phyloP scores from a whole-genome alignment of 53 echinoderm and acorn worm species.

The Paracentrotus lividus region DNA sequence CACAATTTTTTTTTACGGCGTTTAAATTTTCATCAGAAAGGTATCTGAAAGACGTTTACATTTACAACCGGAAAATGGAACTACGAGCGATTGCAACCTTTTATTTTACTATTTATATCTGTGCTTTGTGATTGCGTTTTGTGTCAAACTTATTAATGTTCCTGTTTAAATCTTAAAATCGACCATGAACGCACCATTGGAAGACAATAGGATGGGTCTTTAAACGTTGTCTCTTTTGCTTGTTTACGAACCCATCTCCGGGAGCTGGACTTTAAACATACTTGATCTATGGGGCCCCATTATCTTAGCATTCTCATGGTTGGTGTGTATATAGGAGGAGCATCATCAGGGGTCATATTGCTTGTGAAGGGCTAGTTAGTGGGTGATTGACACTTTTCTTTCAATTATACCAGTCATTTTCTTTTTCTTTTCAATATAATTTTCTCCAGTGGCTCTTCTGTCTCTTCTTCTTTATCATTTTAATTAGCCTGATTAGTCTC shows the following conservation, averaged over 20 bases:
- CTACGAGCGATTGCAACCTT: no score
- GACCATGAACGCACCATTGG: no score
- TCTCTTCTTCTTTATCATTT: background rate
- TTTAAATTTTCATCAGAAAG: background rate
- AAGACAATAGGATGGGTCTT: conserved; percentile 66
- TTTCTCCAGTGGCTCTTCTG: background rate
- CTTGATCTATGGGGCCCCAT: conserved; percentile 51
- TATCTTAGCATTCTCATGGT: conserved; percentile 39
- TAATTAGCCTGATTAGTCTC: background rate
- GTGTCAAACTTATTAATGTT: no score
- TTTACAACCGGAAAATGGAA: no score
- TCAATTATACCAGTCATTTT: background rate
- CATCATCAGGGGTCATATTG: conserved; percentile 45
- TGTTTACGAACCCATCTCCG: conserved; percentile 61
- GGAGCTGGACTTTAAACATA: conserved; percentile 64
- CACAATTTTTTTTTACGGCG: no score
- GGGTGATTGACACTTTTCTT: conserved; percentile 29
- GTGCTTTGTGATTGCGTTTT: no score
- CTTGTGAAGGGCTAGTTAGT: conserved; percentile 2
- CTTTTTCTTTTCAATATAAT: background rate
- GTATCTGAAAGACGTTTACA: background rate
- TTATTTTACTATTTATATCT: no score
- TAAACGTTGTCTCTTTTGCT: conserved; percentile 59
- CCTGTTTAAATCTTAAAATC: no score
- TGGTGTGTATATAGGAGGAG: background rate